Evolutionary conservation across 2,797 vertebrate species (phyloP), one percentile per base, ranked within the genome.

Genomic region (Synanceia verrucosa): DNA sequence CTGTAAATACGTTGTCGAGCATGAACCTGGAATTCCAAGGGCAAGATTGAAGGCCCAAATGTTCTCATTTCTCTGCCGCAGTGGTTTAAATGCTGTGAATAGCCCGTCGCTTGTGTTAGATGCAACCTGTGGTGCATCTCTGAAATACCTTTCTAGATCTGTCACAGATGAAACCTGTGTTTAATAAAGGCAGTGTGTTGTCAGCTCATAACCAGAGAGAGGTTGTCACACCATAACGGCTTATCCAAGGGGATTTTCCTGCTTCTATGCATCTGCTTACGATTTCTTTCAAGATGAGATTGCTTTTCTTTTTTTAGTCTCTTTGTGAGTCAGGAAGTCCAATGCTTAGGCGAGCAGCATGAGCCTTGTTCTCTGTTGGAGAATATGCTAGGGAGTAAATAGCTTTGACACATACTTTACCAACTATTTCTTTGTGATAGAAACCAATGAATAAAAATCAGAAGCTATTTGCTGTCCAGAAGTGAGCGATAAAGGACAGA

Each of bases 401-500:
- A 65, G 78, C 93, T 94, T 90, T 12, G 84, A 94, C 90, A 94
- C 75, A 88, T 91, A 86, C 43, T 92, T 93, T 93, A 88, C 78
- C 75, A 91, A 82, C 73, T 82, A 92, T 87, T 91, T 88, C 91
- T 86, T 91, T 88, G 83, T 88, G 88, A 93, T 90, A 89, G 86
- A 95, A 94, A 93, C 73, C 87, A 89, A 93, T 94, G 92, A 95
- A 95, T 94, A 94, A 94, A 95, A 95, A 94, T 94, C 92, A 93
- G 84, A 93, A 93, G 81, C 86, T 90, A 86, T 95, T 94, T 94
- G 74, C 85, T 88, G 69, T 80, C 86, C 90, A 70, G 53, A 70
- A 81, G 79, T 88, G 92, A 87, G 80, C 41, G 61, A 76, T 79
- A 79, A 91, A 37, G 73, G 88, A 75, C 70, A 87, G 83, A 79